A percentile compares a stretch with the other conserved stretches of the same genome.
Evolutionary conservation across 2,797 vertebrate genomes (phyloP).

Genomic region (Chaenodraco wilsoni): DNA sequence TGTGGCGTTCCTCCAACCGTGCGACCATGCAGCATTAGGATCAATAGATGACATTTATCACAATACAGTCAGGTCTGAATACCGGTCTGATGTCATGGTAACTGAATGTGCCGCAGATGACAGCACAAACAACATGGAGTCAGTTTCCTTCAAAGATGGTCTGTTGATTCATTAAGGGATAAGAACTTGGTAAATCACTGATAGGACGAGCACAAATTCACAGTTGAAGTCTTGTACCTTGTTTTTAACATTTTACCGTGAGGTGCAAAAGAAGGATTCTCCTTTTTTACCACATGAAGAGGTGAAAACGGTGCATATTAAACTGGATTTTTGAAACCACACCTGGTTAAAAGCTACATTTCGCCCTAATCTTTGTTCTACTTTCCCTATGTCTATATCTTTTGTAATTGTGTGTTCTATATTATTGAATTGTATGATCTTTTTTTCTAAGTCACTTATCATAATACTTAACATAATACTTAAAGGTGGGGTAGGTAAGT

Average conservation of each 20-base stretch:
- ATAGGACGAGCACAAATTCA: neutral
- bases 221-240: neutral
- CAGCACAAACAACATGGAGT: constrained; percentile 10
- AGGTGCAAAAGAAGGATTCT: constrained; percentile 16
- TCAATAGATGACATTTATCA: constrained; percentile 55
- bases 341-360: neutral
- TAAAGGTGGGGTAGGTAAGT: no score
- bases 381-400: no score
- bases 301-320: neutral
- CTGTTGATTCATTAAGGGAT: neutral
- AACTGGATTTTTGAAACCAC: neutral
- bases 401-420: neutral
- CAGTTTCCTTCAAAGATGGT: constrained; percentile 22
- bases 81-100: constrained; percentile 56
- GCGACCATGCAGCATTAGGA: constrained; percentile 17
- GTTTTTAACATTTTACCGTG: constrained; percentile 14
- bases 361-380: no score
- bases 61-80: constrained; percentile 40
- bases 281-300: constrained; percentile 2
- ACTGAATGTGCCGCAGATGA: constrained; percentile 30
- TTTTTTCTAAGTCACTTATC: no score
- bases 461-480: no score
- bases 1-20: constrained; percentile 18
- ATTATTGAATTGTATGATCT: neutral
- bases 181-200: neutral